phyloP scores from a whole-genome alignment of 2,797 vertebrate genomes.

The Falco novaeseelandiae region DNA sequence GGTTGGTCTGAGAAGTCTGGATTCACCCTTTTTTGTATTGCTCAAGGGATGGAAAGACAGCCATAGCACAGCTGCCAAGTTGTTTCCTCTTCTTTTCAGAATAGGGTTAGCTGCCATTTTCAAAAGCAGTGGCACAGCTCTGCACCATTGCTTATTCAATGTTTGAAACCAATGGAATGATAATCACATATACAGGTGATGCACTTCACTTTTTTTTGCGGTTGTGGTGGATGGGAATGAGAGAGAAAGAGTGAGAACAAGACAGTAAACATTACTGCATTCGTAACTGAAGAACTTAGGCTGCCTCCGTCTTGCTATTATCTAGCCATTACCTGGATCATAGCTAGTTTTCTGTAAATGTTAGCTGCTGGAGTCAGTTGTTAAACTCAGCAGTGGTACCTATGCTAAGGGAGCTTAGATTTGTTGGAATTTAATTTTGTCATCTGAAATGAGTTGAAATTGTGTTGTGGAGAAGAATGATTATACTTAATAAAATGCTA shows the following conservation, averaged over 20 bases:
- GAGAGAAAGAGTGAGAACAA: not conserved
- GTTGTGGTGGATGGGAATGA: not conserved
- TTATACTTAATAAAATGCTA: not conserved
- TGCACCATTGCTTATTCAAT: not conserved
- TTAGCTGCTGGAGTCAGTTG: not conserved
- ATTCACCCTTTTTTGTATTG: not conserved
- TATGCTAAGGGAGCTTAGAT: not conserved
- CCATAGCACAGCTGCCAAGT: not conserved
- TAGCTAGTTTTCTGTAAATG: not conserved
- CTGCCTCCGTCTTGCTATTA: not conserved
- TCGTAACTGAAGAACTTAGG: not conserved
- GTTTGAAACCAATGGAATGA: not conserved
- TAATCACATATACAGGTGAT: not conserved
- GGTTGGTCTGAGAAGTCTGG: not conserved
- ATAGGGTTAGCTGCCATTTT: not conserved
- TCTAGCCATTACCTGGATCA: not conserved
- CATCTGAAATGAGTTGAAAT: not conserved
- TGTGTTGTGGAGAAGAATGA: not conserved
- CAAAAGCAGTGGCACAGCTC: not conserved
- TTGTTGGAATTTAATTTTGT: not conserved
- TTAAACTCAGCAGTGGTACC: not conserved
- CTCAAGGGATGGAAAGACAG: not conserved
- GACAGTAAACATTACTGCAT: not conserved
- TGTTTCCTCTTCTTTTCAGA: not conserved
- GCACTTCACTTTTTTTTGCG: not conserved